Conservation (phyloP, 2,888 invertebrate species). For the Lottia scabra region DNA sequence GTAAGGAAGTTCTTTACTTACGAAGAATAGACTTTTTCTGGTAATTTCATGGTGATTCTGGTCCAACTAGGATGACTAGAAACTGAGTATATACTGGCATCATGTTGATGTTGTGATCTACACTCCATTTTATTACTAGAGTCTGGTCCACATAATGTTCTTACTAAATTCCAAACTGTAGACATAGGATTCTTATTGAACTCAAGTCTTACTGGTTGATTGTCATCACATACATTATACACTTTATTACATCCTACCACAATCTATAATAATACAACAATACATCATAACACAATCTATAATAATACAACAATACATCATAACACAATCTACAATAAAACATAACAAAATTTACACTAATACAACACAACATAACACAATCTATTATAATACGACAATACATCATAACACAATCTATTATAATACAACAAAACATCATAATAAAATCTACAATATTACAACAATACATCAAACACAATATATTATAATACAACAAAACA, state of each 20-base stretch:
- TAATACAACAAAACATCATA: too few species aligned
- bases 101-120: constrained; percentile 64
- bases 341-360: too few species aligned
- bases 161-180: constrained; percentile 65
- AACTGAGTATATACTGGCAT: constrained; percentile 60
- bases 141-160: constrained; percentile 65
- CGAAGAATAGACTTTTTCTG: constrained; percentile 67
- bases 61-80: constrained; percentile 65
- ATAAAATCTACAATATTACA: too few species aligned
- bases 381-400: too few species aligned
- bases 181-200: constrained; percentile 65
- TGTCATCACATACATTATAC: constrained; percentile 51
- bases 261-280: constrained; percentile 50
- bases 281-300: too few species aligned
- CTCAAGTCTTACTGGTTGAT: constrained; percentile 59
- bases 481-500: too few species aligned
- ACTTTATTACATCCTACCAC: constrained; percentile 65
- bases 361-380: too few species aligned
- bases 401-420: too few species aligned
- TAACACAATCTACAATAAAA: too few species aligned
- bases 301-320: too few species aligned
- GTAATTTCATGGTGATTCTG: constrained; percentile 64
- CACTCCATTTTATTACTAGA: constrained; percentile 62
- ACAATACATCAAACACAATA: too few species aligned
- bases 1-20: constrained; percentile 27